Evolutionary conservation across 1,140 invertebrate species (phyloP).

Genomic region (Drosophila erecta): DNA sequence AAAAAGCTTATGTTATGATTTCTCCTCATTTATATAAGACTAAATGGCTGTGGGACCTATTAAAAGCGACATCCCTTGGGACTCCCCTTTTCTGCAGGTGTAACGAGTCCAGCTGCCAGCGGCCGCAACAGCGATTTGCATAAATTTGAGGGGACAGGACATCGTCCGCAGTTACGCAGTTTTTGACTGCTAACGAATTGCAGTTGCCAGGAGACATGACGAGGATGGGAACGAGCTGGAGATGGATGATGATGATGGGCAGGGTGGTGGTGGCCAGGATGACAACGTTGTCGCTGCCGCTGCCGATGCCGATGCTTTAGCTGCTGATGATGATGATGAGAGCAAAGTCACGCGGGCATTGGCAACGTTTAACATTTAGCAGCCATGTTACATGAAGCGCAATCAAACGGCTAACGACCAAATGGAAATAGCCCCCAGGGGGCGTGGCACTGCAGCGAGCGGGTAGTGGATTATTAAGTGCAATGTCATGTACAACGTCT

Average conservation of each 20-base stretch:
- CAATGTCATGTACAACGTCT: constrained; percentile 56
- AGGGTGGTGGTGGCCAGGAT: constrained; percentile 11
- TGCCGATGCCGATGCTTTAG: constrained; percentile 18
- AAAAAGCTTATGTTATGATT: too few species aligned
- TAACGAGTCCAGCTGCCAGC: constrained; percentile 18
- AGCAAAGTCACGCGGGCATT: constrained; percentile 68
- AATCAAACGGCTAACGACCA: constrained; percentile 80
- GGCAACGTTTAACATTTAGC: constrained; percentile 79
- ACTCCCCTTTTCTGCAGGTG: constrained; percentile 1
- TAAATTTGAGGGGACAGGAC: constrained; percentile 70
- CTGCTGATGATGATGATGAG: constrained; percentile 50
- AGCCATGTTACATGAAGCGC: constrained; percentile 75
- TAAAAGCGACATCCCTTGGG: too few species aligned
- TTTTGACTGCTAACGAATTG: constrained; percentile 77
- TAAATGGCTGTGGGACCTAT: too few species aligned
- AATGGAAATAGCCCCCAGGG: constrained; percentile 62
- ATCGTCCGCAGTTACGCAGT: constrained; percentile 59
- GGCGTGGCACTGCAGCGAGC: constrained; percentile 13
- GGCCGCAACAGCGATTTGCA: constrained; percentile 68
- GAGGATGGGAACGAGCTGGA: constrained; percentile 32
- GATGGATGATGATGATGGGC: constrained; percentile 26
- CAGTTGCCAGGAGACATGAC: constrained; percentile 54
- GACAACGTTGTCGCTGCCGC: constrained; percentile 31
- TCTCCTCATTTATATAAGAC: too few species aligned
- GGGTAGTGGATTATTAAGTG: constrained; percentile 51